Evolutionary conservation across 53 echinoderm and acorn worm genomes (phyloP).

Genomic region (Arbacia lixula): DNA sequence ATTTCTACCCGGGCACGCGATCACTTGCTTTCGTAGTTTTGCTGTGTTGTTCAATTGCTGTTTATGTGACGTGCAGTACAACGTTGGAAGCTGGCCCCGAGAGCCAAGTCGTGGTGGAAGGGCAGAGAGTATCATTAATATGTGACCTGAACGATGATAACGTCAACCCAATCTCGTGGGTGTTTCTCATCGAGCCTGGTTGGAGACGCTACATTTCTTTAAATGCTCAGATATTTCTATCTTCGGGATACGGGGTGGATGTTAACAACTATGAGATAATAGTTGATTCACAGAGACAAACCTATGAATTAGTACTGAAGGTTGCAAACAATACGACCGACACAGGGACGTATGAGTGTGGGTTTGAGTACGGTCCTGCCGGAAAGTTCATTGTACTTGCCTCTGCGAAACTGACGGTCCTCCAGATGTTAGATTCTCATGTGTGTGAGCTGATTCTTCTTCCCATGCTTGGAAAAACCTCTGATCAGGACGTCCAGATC

Average conservation of each 20-base stretch:
- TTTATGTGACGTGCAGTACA: not conserved
- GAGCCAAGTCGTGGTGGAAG: slow-evolving; percentile 10
- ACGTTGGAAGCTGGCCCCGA: slow-evolving; percentile 21
- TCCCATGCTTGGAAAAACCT: not conserved
- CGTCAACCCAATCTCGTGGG: slow-evolving; percentile 16
- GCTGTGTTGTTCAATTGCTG: not conserved
- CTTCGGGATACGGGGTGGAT: not conserved
- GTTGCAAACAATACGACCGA: not conserved
- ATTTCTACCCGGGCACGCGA: no score
- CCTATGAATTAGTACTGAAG: slow-evolving; percentile 1
- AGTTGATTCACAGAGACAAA: not conserved
- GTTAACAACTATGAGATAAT: not conserved
- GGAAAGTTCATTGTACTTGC: not conserved
- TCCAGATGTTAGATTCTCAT: not conserved
- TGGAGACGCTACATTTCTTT: not conserved
- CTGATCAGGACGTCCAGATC: not conserved
- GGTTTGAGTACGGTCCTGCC: not conserved
- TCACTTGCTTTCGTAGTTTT: no score
- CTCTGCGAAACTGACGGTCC: not conserved
- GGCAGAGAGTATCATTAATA: slow-evolving; percentile 10
- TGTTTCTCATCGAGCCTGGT: not conserved
- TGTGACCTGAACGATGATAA: slow-evolving; percentile 35
- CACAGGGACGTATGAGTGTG: slow-evolving; percentile 25
- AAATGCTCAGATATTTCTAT: not conserved
- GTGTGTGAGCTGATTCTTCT: not conserved